Base-by-base conservation (phyloP, 1,140 invertebrate genomes). In the Helicoverpa armigera region DNA sequence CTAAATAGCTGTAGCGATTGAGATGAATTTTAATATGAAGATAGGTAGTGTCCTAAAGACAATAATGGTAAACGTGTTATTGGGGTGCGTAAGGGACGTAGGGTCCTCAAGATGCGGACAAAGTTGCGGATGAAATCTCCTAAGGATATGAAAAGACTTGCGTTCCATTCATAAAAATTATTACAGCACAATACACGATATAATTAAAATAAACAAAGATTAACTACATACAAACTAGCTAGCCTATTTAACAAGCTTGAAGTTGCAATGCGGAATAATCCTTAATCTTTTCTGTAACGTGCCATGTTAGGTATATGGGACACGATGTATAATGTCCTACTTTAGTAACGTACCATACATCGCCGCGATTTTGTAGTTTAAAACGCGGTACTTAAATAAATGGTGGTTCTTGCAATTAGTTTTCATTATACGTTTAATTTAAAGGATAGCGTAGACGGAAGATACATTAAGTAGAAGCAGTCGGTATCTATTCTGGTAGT, bases 381-480 rank as follows among this genome's bases (percentile, higher is more conserved):
- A 72, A 72, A 72, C 23, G 69, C 31, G 69, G 13, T 72, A 13
- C 69, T 72, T 72, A 31, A 72, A 72, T 72, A 72, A 69, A 72
- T 54, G 50, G 48, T 53, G 50, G 69, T 53, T 51, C 13, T 51
- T 72, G 69, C 69, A 72, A 72, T 72, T 72, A 53, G 69, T 53
- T 72, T 72, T 72, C 50, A 72, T 72, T 72, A 72, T 31, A 72
- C 69, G 23, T 54, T 72, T 23, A 72, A 72, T 54, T 72, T 23
- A 72, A 72, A 54, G 23, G 18, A 72, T 53, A 72, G 50, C 50
- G 48, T 43, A 69, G 18, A 69, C 16, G 18, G 3, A 16, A 18
- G 16, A 50, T 2, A 43, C 43, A 69, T 65, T 65, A 35, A 65
- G 16, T 50, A 69, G 63, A 67, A 23, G 35, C 35, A 43, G 35